Conservation (phyloP, 23 tunicate genomes). For the Styela clava region DNA sequence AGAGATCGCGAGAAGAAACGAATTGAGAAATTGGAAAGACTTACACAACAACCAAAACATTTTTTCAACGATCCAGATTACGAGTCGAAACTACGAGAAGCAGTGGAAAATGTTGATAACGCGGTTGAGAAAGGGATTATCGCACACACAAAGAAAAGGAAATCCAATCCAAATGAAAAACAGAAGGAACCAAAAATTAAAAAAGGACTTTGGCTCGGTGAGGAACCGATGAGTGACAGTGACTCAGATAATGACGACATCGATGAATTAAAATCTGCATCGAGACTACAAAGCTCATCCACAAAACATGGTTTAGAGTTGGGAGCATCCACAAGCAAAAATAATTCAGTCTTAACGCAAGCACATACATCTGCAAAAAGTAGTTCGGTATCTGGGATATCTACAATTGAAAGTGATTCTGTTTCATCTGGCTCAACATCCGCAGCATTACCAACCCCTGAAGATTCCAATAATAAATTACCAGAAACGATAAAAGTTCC, state of each 20-base stretch:
- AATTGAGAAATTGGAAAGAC: slow-evolving; percentile 70
- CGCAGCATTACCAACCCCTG: too few species aligned
- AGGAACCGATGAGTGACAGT: slow-evolving; percentile 27
- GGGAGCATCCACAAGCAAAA: not conserved
- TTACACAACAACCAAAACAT: slow-evolving; percentile 72
- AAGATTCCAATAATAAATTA: too few species aligned
- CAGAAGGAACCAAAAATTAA: slow-evolving; percentile 28
- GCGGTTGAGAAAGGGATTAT: slow-evolving; percentile 69
- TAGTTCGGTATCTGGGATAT: too few species aligned
- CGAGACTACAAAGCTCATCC: not conserved
- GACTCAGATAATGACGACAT: slow-evolving; percentile 37
- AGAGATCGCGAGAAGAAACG: slow-evolving; percentile 64
- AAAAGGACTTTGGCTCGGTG: slow-evolving; percentile 53
- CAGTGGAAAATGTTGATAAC: slow-evolving; percentile 64
- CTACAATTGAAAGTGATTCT: too few species aligned
- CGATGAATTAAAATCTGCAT: not conserved
- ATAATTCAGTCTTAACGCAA: not conserved
- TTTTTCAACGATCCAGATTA: slow-evolving; percentile 93
- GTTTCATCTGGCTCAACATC: too few species aligned
- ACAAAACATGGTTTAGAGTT: not conserved
- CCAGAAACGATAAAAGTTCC: not conserved
- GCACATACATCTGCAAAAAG: not conserved
- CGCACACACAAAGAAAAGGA: slow-evolving; percentile 40
- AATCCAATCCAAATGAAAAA: not conserved
- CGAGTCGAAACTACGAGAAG: slow-evolving; percentile 53